These are phyloP conservation scores for Sturnus vulgaris DNA, from an alignment of 2,113 vertebrate genomes.

Conservation along the genomic window DNA sequence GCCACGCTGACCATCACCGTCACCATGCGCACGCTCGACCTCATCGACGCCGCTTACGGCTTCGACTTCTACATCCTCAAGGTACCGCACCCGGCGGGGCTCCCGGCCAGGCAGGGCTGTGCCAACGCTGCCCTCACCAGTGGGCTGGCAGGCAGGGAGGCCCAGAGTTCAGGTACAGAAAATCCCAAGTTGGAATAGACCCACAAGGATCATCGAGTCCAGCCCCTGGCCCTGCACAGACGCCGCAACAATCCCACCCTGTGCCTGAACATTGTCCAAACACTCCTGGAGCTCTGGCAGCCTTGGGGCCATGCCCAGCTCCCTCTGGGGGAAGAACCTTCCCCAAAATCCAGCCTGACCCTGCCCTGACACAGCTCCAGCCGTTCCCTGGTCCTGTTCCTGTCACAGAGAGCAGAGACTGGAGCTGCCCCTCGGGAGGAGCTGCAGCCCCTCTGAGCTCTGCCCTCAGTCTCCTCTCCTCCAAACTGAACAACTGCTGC, in stretches of 20 bases:
- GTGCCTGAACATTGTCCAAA: rapidly evolving
- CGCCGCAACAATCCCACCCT: not conserved
- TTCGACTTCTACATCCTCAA: conserved; percentile 95
- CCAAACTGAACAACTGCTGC: not conserved
- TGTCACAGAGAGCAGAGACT: not conserved
- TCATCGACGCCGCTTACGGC: conserved; percentile 87
- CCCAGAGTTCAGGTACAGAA: not conserved
- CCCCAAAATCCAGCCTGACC: rapidly evolving
- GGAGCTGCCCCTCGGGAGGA: not conserved
- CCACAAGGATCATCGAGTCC: rapidly evolving
- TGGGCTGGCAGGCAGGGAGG: not conserved
- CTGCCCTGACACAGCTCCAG: not conserved
- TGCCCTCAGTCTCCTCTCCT: not conserved
- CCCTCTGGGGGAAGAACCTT: not conserved
- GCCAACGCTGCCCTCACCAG: rapidly evolving
- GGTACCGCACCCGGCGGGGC: conserved; percentile 43
- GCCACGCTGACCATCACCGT: conserved; percentile 81
- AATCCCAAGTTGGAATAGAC: not conserved
- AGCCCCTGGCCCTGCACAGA: rapidly evolving
- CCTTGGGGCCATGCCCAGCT: not conserved
- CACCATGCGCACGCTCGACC: conserved; percentile 85
- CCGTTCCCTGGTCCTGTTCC: rapidly evolving
- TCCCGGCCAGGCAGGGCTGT: rapidly evolving
- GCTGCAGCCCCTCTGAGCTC: not conserved
- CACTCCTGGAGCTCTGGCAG: not conserved